Conservation (phyloP, 2,888 invertebrate genomes). For the Silvanus unidentatus region DNA sequence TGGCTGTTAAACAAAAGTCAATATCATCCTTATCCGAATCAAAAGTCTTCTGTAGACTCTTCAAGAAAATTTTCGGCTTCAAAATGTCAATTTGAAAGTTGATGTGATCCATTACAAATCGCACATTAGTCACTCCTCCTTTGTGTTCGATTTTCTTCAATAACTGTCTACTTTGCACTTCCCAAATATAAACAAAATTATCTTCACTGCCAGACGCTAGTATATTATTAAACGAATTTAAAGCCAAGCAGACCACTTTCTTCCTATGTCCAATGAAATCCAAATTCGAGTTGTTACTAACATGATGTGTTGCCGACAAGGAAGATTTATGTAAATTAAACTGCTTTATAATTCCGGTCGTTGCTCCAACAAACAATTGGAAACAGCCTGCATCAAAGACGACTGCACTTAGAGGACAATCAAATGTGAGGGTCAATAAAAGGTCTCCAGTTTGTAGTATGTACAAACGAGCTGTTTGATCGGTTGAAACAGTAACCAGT, state of each 20-base stretch:
- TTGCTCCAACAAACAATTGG: conserved; percentile 67
- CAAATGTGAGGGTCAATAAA: conserved; percentile 69
- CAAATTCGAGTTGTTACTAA: conserved; percentile 37
- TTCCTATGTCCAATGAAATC: conserved; percentile 65
- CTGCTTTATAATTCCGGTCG: conserved; percentile 64
- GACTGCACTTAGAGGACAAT: conserved; percentile 62
- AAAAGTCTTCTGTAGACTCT: conserved; percentile 59
- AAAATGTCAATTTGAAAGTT: conserved; percentile 57
- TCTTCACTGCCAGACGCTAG: conserved; percentile 70
- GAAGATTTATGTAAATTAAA: conserved; percentile 64
- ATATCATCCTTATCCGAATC: conserved; percentile 49
- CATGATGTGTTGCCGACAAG: conserved; percentile 59
- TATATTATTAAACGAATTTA: conserved; percentile 65
- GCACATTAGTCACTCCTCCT: conserved; percentile 68
- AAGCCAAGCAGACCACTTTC: conserved; percentile 63
- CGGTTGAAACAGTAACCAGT: conserved; percentile 71
- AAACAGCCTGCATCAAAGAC: conserved; percentile 65
- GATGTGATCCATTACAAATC: conserved; percentile 56
- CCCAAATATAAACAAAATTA: conserved; percentile 72
- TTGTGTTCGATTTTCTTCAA: conserved; percentile 65
- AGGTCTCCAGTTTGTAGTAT: conserved; percentile 63
- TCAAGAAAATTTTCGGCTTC: conserved; percentile 52
- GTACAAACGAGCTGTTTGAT: conserved; percentile 79
- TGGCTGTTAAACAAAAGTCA: too few species aligned
- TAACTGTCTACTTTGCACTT: conserved; percentile 69